A percentile compares a stretch with the other conserved stretches of the same genome.
phyloP scores from a whole-genome alignment of 2,888 invertebrate species.

The Hyposoter didymator region DNA sequence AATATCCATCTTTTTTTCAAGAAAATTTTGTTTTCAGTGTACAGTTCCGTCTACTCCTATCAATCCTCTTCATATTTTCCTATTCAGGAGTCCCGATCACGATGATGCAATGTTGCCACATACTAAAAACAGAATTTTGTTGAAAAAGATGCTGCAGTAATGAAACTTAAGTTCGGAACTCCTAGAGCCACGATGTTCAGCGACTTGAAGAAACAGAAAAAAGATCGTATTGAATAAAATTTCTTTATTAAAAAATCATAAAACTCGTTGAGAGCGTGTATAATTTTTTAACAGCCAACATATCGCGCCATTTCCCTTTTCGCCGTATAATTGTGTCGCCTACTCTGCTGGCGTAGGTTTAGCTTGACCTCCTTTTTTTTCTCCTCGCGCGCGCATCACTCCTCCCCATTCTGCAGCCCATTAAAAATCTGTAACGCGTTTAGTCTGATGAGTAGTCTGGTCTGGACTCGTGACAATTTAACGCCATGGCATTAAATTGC shows the following conservation, averaged over 20 bases:
- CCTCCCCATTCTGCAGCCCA: conserved; percentile 38
- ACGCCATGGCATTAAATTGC: conserved; percentile 71
- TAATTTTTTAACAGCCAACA: background rate
- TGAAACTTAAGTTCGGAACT: background rate
- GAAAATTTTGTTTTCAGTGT: too few relatives aligned
- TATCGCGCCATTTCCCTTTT: background rate
- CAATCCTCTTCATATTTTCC: conserved; percentile 14
- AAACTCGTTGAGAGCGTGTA: background rate
- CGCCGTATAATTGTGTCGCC: conserved; percentile 21
- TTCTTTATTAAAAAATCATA: background rate
- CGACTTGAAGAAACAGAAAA: background rate
- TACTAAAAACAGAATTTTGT: too few relatives aligned
- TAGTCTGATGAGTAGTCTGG: conserved; percentile 72
- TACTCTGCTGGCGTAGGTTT: conserved; percentile 15
- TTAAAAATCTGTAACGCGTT: conserved; percentile 74
- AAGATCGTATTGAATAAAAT: background rate
- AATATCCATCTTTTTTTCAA: too few relatives aligned
- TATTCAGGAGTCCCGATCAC: too few relatives aligned
- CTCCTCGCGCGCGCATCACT: conserved; percentile 26
- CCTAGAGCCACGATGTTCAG: background rate
- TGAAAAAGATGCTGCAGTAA: too few relatives aligned
- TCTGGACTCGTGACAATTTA: conserved; percentile 68
- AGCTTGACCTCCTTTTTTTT: background rate
- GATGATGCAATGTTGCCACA: too few relatives aligned
- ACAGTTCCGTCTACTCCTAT: conserved; percentile 7